These are phyloP conservation scores for Odontomachus brunneus DNA, from an alignment of 1,140 invertebrate genomes.

Conservation along the genomic window DNA sequence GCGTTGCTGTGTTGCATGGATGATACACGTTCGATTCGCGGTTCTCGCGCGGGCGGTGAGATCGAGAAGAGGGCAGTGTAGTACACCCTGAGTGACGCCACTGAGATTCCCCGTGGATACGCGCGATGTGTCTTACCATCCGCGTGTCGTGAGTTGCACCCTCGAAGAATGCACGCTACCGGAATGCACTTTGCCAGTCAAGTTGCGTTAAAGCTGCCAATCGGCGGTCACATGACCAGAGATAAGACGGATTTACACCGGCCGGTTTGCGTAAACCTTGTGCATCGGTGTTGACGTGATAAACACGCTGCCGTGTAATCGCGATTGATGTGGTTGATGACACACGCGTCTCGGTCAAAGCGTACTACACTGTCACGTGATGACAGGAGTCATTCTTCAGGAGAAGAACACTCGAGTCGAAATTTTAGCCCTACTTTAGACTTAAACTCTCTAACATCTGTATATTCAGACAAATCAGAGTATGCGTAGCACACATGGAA, in stretches of 20 bases:
- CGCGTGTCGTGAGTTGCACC: slow-evolving; percentile 1
- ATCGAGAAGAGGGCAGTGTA: too few relatives aligned
- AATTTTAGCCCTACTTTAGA: too few relatives aligned
- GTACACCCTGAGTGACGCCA: background rate
- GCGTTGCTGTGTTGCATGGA: slow-evolving; percentile 3
- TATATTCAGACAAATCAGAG: too few relatives aligned
- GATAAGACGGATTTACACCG: background rate
- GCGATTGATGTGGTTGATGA: background rate
- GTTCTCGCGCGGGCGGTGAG: background rate
- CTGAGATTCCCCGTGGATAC: background rate
- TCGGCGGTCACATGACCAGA: background rate
- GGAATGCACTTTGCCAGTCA: background rate
- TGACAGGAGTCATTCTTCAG: too few relatives aligned
- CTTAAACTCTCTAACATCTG: too few relatives aligned
- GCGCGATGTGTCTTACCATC: background rate
- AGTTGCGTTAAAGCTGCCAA: background rate
- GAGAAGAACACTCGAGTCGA: too few relatives aligned
- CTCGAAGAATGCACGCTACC: background rate
- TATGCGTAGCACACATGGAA: too few relatives aligned
- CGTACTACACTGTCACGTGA: background rate
- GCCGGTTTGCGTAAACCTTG: background rate
- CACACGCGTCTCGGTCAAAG: background rate
- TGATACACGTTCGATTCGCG: background rate
- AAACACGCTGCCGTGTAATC: background rate
- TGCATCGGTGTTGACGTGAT: background rate